Base-by-base conservation (phyloP, 2,113 vertebrate genomes). In the Lipophrys pholis region DNA sequence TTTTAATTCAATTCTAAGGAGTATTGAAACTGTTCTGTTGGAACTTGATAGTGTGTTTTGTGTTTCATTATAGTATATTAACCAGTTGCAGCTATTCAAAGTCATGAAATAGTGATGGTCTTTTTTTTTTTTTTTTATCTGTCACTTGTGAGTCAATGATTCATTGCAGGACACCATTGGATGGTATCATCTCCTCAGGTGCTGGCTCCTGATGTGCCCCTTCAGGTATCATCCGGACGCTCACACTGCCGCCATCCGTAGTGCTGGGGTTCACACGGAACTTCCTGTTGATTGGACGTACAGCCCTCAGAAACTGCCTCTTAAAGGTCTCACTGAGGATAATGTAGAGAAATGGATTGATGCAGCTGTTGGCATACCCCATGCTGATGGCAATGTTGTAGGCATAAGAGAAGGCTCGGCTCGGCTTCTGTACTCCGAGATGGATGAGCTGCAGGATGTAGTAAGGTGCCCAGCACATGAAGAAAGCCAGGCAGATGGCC, bases 401-500 rank as follows among this genome's bases (percentile, higher is more conserved):
- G 58, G 87, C 89, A 0, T 90, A 92, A 42, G 90, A 82, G 82
- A 93, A 94, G 0, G 90, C 82, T 0, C 71, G 5, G 52, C 86
- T 91, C 11, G 94, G 94, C 41, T 86, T 85, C 66, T 91, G 88
- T 8, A 94, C 74, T 1, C 89, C 91, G 0, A 94, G 84, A 36
- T 94, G 93, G 40, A 91, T 60, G 72, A 94, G 78, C 74, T 94
- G 94, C n/a, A 94, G 90, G 75, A 91, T 89, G 77, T 94, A 92
- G 59, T 90, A 93, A 8, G 95, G 95, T 54, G 95, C 95, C 95
- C 95, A 96, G 76, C 95, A 96, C 61, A 94, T 81, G 14, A 96
- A 96, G 83, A 96, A 96, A 6, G 94, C 94, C 1, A 94, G 88
- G 62, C 95, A 96, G 81, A 96, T 95, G 64, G 94, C 94, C 30